Conservation (phyloP, 2,113 vertebrate genomes). For the Laticauda colubrina region DNA sequence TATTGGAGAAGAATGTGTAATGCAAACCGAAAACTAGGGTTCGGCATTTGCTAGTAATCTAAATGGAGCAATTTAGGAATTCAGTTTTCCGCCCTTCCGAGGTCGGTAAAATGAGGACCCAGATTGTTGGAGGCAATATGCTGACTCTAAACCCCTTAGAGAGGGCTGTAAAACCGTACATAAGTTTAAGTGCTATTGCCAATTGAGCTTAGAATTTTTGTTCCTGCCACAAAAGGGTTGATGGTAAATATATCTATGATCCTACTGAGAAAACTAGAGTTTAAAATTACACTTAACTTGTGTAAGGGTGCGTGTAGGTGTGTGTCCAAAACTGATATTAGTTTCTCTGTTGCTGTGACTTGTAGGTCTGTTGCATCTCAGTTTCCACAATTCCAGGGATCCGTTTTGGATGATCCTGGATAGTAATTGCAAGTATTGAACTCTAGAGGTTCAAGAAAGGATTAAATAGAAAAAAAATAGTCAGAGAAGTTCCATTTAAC, state of each 20-base stretch:
- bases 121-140: no score
- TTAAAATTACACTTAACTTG: background rate
- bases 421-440: background rate
- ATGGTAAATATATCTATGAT: background rate
- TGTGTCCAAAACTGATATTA: background rate
- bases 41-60: background rate
- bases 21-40: background rate
- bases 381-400: background rate
- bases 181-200: no score
- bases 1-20: background rate
- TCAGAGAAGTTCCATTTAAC: background rate
- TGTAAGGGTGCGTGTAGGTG: background rate
- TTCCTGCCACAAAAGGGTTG: background rate
- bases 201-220: background rate
- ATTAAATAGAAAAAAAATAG: background rate
- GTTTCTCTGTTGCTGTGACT: background rate
- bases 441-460: background rate
- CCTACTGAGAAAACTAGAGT: no score
- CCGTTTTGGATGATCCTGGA: background rate
- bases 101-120: no score
- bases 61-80: background rate
- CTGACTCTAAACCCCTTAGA: no score
- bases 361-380: background rate
- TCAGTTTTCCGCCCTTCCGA: no score
- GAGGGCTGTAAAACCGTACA: no score